These are phyloP conservation scores for Mormyrus hasselquistii DNA, from an alignment of 2,797 vertebrate species.

Conservation along the genomic window DNA sequence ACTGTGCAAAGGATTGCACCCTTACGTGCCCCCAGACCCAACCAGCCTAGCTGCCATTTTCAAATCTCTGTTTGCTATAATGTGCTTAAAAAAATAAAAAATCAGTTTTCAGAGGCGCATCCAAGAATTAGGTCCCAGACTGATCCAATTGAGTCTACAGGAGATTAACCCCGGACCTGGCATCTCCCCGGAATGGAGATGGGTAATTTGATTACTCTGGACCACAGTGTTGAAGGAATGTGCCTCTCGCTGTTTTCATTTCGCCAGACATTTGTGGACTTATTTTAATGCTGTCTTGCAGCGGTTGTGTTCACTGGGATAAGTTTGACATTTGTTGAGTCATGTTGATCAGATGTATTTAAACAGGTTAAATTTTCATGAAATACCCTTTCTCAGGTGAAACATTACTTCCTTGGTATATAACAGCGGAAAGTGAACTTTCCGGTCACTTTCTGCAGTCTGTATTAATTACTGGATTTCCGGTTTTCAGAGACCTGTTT, in stretches of 20 bases:
- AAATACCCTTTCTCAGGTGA: neutral
- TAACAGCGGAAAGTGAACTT: neutral
- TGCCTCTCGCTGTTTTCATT: neutral
- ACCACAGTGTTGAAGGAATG: slow-evolving; percentile 14
- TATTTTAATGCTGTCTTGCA: neutral
- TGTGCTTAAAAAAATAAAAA: slow-evolving; percentile 35
- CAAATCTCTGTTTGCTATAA: slow-evolving; percentile 28
- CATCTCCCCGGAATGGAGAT: slow-evolving; percentile 27
- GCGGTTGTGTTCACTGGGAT: neutral
- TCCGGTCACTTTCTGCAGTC: neutral
- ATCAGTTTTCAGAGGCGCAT: slow-evolving; percentile 26
- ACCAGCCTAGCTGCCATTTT: slow-evolving; percentile 16
- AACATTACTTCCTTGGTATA: neutral
- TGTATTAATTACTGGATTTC: neutral
- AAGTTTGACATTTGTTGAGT: slow-evolving; percentile 34
- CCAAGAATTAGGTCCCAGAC: slow-evolving; percentile 25
- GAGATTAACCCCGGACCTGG: slow-evolving; percentile 32
- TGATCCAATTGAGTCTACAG: slow-evolving; percentile 45
- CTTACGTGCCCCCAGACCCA: slow-evolving; percentile 27
- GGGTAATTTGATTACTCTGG: slow-evolving; percentile 32
- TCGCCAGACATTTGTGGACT: neutral
- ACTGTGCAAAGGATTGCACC: neutral
- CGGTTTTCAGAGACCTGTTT: neutral
- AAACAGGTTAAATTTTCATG: slow-evolving; percentile 37
- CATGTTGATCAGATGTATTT: slow-evolving; percentile 28